A percentile compares a stretch with the other conserved stretches of the same genome.
phyloP scores from a whole-genome alignment of 2,888 invertebrate species.

The Nephrotoma guestfalica region DNA sequence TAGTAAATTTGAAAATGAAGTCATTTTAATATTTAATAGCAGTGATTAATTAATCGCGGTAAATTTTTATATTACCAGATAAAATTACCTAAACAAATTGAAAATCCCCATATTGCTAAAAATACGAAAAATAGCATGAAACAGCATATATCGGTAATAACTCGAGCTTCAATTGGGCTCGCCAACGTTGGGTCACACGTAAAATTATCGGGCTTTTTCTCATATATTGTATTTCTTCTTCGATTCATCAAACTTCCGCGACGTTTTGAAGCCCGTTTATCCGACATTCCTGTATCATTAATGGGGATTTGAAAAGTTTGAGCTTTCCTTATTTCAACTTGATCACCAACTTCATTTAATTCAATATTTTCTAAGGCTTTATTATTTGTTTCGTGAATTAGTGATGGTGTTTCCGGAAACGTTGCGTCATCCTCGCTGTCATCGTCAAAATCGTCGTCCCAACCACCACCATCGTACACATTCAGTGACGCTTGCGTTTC shows the following conservation, averaged over 20 bases:
- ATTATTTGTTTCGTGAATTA: neutral
- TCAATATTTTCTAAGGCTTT: neutral
- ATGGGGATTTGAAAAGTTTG: neutral
- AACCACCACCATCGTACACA: neutral
- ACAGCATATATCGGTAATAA: neutral
- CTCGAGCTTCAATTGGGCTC: neutral
- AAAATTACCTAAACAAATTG: neutral
- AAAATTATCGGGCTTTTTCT: neutral
- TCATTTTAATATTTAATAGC: neutral
- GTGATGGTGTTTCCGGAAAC: neutral
- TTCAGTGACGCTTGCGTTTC: neutral
- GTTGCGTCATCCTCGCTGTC: neutral
- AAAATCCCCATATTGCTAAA: neutral
- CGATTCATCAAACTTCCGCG: neutral
- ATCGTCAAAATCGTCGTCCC: neutral
- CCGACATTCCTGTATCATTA: neutral
- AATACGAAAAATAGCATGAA: slow-evolving; percentile 1
- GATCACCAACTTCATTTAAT: neutral
- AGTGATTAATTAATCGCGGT: neutral
- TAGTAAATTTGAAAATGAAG: neutral
- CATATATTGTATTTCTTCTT: neutral
- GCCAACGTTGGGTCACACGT: neutral
- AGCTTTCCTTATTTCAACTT: neutral
- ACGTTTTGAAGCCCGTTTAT: neutral
- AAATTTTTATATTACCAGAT: neutral